phyloP scores from a whole-genome alignment of 2,888 invertebrate genomes.

The Morpho helenor region DNA sequence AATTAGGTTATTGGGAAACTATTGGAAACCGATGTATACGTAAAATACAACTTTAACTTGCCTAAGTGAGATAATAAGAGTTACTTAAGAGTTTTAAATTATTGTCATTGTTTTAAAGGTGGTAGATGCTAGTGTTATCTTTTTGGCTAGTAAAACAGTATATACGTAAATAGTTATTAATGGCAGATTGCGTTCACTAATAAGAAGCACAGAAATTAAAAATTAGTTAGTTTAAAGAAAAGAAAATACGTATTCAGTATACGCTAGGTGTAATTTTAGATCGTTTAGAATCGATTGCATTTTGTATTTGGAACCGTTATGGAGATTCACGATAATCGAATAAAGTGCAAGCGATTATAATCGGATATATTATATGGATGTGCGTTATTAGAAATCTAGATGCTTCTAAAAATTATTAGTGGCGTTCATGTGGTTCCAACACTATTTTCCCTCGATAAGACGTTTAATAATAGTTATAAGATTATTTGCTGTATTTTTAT shows the following conservation, averaged over 20 bases:
- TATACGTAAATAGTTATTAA: slow-evolving; percentile 66
- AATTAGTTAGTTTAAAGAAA: slow-evolving; percentile 66
- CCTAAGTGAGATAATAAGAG: slow-evolving; percentile 78
- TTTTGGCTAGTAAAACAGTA: slow-evolving; percentile 68
- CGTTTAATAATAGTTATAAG: slow-evolving; percentile 40
- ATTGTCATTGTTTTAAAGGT: slow-evolving; percentile 72
- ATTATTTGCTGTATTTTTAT: slow-evolving; percentile 66
- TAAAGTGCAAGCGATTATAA: slow-evolving; percentile 27
- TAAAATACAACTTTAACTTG: slow-evolving; percentile 78
- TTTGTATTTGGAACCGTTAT: slow-evolving; percentile 25
- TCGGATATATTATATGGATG: slow-evolving; percentile 52
- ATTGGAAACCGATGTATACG: slow-evolving; percentile 78
- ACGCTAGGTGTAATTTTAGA: slow-evolving; percentile 69
- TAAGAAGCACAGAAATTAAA: slow-evolving; percentile 52
- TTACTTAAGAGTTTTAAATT: slow-evolving; percentile 75
- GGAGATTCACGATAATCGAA: slow-evolving; percentile 22
- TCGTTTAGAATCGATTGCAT: slow-evolving; percentile 41
- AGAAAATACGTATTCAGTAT: slow-evolving; percentile 72
- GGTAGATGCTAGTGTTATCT: slow-evolving; percentile 72
- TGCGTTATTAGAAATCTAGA: slow-evolving; percentile 67
- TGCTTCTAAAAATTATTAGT: slow-evolving; percentile 61
- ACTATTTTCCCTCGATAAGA: slow-evolving; percentile 42
- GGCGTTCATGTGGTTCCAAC: slow-evolving; percentile 50
- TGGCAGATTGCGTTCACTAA: slow-evolving; percentile 50
- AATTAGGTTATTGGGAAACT: slow-evolving; percentile 64